phyloP scores from a whole-genome alignment of 1,140 invertebrate species.

The Arctopsyche grandis region DNA sequence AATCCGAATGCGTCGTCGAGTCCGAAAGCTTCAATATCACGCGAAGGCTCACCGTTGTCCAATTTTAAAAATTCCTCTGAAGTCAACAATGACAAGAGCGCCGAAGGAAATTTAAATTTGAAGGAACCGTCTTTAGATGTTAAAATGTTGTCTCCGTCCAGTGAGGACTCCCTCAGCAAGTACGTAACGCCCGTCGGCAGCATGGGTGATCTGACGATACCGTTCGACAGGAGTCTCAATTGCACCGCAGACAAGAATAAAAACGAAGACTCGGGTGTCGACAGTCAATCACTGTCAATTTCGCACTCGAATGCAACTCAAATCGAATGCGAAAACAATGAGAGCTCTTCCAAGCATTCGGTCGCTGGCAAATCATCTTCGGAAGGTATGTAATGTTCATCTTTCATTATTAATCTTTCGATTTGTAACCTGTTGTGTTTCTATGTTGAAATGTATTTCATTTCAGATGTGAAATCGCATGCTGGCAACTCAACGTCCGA shows the following conservation, averaged over 20 bases:
- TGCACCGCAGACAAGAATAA: slow-evolving; percentile 30
- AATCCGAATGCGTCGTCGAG: background rate
- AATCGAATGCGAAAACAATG: background rate
- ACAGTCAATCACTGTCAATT: slow-evolving; percentile 49
- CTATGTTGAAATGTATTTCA: background rate
- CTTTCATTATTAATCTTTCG: too few relatives aligned
- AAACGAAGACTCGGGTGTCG: slow-evolving; percentile 50
- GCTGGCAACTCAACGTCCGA: slow-evolving; percentile 55
- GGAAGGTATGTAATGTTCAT: slow-evolving; percentile 39
- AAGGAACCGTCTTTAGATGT: slow-evolving; percentile 11
- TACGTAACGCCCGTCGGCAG: slow-evolving; percentile 47
- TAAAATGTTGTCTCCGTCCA: slow-evolving; percentile 43
- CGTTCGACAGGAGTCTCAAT: slow-evolving; percentile 42
- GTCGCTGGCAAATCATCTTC: slow-evolving; percentile 10
- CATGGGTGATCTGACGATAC: slow-evolving; percentile 36
- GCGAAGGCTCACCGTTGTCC: background rate
- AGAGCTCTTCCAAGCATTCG: slow-evolving; percentile 31
- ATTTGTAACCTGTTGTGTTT: background rate
- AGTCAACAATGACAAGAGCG: background rate
- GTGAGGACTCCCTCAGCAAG: slow-evolving; percentile 51
- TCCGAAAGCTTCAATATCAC: background rate
- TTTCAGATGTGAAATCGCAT: background rate
- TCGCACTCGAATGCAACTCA: slow-evolving; percentile 42
- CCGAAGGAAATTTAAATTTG: slow-evolving; percentile 24
- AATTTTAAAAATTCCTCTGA: background rate